Evolutionary conservation across 2,888 invertebrate species (phyloP).

Genomic region (Phortica magna): DNA sequence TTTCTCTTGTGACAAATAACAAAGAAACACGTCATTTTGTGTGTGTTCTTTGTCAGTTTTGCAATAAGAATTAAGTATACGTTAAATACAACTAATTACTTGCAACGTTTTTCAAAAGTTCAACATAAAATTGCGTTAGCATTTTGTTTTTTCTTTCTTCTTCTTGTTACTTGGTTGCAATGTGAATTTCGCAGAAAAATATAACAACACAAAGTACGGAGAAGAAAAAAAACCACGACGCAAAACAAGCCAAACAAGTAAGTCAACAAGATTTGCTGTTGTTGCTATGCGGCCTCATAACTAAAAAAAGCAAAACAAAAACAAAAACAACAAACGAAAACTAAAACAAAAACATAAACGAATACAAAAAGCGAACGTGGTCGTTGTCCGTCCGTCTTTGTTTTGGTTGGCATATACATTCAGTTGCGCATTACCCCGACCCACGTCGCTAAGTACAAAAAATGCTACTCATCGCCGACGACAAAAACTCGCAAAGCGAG

Average conservation of each 20-base stretch:
- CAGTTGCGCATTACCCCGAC: background rate
- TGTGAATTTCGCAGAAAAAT: background rate
- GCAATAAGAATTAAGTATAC: background rate
- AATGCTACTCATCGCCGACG: background rate
- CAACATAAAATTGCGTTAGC: background rate
- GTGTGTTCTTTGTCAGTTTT: background rate
- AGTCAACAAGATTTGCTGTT: slow-evolving; percentile 41
- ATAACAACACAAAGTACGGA: background rate
- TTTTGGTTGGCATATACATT: background rate
- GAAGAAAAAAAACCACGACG: slow-evolving; percentile 34
- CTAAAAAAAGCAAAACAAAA: background rate
- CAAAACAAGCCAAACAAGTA: slow-evolving; percentile 57
- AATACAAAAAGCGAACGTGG: background rate
- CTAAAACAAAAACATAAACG: slow-evolving; percentile 9
- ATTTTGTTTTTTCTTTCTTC: background rate
- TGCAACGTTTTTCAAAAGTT: background rate
- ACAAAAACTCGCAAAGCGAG: slow-evolving; percentile 32
- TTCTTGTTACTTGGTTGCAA: background rate
- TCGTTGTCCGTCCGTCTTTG: background rate
- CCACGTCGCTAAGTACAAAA: background rate
- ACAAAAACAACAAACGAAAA: background rate
- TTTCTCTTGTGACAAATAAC: no score
- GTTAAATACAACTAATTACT: background rate
- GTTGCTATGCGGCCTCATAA: slow-evolving; percentile 61
- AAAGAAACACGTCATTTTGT: no score